Percentiles rank a stretch among this genome's conserved stretches.
These are phyloP conservation scores for Brachionus angularis DNA, from an alignment of 1,140 invertebrate genomes.

Conservation along the genomic window DNA sequence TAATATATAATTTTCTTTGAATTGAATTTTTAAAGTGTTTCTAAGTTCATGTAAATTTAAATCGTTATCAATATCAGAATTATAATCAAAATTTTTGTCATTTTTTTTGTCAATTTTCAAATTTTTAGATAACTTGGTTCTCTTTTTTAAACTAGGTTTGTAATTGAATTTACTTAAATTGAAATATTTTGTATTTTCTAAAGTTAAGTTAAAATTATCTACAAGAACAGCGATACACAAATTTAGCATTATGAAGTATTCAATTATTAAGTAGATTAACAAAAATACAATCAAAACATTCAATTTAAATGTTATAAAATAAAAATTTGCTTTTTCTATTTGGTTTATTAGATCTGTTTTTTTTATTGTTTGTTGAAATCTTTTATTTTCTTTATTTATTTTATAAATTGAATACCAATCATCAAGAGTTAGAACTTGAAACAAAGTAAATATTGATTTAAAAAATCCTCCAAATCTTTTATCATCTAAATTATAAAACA, in stretches of 20 bases:
- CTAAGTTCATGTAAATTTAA: too few species aligned
- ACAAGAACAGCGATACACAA: conserved; percentile 52
- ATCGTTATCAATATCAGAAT: too few species aligned
- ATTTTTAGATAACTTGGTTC: too few species aligned
- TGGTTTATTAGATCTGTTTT: conserved; percentile 6
- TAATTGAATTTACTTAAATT: conserved; percentile 23
- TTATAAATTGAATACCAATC: conserved; percentile 48
- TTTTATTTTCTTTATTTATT: conserved; percentile 41
- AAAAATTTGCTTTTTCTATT: too few species aligned
- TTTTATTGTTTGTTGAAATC: conserved; percentile 24
- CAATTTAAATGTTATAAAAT: background rate
- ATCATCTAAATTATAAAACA: conserved; percentile 47
- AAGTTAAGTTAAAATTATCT: conserved; percentile 51
- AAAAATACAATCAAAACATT: conserved; percentile 48
- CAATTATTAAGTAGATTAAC: conserved; percentile 49
- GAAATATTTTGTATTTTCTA: conserved; percentile 44
- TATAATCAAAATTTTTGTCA: too few species aligned
- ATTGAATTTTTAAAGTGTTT: too few species aligned
- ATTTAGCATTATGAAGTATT: conserved; percentile 53
- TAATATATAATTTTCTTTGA: too few species aligned
- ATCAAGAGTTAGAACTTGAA: conserved; percentile 49
- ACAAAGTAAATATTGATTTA: conserved; percentile 48
- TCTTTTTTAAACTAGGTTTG: too few species aligned
- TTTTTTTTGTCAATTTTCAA: too few species aligned
- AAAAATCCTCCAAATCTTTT: conserved; percentile 48